Evolutionary conservation across 1,140 invertebrate species (phyloP), one percentile per base, ranked within the genome.

Genomic region (Caenorhabditis latens): DNA sequence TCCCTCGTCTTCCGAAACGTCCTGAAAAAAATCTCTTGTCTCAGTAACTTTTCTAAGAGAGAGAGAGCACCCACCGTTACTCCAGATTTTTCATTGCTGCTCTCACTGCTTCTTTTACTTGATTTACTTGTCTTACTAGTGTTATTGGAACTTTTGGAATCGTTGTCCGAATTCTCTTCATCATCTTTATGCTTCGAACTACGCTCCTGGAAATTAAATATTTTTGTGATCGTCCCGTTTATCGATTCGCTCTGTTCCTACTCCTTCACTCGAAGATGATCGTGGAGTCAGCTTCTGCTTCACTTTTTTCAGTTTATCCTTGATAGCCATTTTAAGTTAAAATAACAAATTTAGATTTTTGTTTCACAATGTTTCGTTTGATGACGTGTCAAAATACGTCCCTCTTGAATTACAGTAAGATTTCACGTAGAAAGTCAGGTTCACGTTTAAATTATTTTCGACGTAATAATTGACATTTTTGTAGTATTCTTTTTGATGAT

Each of bases 241-340:
- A 5, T 58, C 19, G 14, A 32, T 40, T 24, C 5, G 19, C 1
- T 63, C 61, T 19, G 46, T 21, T 4, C 14, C 1, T 21, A 43
- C 46, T 19, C 8, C 71, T n/a, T 79, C 71, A 79, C 71, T 79
- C 4, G 43, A 50, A 32, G 71, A 50, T 43, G 13, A n/a, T 24
- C 46, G 46, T 13, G 21, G 8, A 24, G 13, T 79, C 21, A 79
- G 40, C n/a, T 79, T 79, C 53, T 79, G 71, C 46, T 79, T 79
- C 71, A 79, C 43, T 50, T 79, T 79, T n/a, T 50, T 48, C 46
- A 79, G 71, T 13, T 79, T 79, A 13, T 79, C n/a, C 14, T 79
- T 79, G 46, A 79, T 11, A 46, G 71, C 19, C 71, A 79, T 79
- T 9, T 4, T 71, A 43, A 24, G 24, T 19, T 63, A 7, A 9